A percentile compares a stretch with the other conserved stretches of the same genome.
Evolutionary conservation across 2,113 vertebrate genomes (phyloP).

Genomic region (Brachyistius frenatus): DNA sequence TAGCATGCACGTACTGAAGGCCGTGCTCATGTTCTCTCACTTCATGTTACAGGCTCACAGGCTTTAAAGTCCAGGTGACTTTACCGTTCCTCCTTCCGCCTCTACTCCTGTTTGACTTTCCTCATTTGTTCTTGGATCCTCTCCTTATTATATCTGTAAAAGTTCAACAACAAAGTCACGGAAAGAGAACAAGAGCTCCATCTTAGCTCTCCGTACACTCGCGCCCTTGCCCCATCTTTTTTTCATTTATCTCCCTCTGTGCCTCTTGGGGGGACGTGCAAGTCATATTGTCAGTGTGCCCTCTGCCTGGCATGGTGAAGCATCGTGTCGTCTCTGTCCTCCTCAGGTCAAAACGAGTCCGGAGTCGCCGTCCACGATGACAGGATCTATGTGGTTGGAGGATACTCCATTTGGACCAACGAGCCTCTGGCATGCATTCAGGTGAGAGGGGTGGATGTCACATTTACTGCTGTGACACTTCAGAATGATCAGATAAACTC

Average conservation of each 20-base stretch:
- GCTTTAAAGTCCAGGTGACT: constrained; percentile 35
- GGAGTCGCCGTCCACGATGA: constrained; percentile 95
- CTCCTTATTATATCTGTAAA: constrained; percentile 32
- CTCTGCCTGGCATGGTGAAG: constrained; percentile 47
- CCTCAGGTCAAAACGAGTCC: constrained; percentile 95
- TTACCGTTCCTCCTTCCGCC: constrained; percentile 5
- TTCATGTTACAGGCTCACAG: not conserved
- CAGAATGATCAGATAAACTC: constrained; percentile 4
- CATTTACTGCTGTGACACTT: not conserved
- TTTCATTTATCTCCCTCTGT: constrained; percentile 44
- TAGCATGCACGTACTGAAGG: not conserved
- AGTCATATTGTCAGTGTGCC: constrained; percentile 45
- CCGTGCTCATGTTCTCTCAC: constrained; percentile 4
- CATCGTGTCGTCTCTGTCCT: constrained; percentile 55
- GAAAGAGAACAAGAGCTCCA: constrained; percentile 34
- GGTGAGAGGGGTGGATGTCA: constrained; percentile 82
- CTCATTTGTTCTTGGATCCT: constrained; percentile 9
- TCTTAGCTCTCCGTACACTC: constrained; percentile 11
- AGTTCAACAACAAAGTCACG: constrained; percentile 65
- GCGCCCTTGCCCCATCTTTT: constrained; percentile 26
- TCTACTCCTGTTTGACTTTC: constrained; percentile 30
- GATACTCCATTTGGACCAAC: constrained; percentile 99
- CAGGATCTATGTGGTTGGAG: constrained; percentile 98
- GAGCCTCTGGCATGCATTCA: constrained; percentile 98
- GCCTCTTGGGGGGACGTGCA: constrained; percentile 27